Percentiles rank a stretch among this genome's conserved stretches.
Conservation (phyloP, 2,113 vertebrate species). For the Amblyornis subalaris region DNA sequence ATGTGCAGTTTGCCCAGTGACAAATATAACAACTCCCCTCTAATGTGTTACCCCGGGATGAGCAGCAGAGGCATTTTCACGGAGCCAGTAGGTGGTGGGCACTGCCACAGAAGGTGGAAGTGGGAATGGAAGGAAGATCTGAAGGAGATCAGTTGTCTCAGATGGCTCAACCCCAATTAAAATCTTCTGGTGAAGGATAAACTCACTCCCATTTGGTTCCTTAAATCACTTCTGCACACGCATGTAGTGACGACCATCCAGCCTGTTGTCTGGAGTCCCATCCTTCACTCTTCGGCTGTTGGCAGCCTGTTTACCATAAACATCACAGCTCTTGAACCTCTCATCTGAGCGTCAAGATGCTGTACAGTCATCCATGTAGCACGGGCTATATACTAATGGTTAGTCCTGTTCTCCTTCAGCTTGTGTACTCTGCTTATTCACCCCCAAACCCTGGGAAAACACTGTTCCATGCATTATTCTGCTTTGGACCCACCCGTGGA, state of each 20-base stretch:
- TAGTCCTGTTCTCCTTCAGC: background rate
- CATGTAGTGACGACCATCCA: background rate
- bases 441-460: background rate
- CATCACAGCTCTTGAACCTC: background rate
- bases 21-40: background rate
- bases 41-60: background rate
- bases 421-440: background rate
- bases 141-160: background rate
- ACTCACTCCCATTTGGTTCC: background rate
- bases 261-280: background rate
- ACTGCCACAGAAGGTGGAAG: background rate
- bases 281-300: background rate
- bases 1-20: background rate
- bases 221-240: background rate
- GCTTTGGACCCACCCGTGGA: background rate
- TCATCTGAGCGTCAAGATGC: background rate
- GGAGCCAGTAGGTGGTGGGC: background rate
- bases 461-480: rapidly evolving
- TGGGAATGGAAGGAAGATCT: background rate
- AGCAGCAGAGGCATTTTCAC: background rate
- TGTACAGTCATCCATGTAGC: background rate
- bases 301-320: background rate
- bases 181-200: background rate
- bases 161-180: background rate
- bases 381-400: background rate